Evolutionary conservation across 2,797 vertebrate genomes (phyloP).

Genomic region (Phoebastria nigripes): DNA sequence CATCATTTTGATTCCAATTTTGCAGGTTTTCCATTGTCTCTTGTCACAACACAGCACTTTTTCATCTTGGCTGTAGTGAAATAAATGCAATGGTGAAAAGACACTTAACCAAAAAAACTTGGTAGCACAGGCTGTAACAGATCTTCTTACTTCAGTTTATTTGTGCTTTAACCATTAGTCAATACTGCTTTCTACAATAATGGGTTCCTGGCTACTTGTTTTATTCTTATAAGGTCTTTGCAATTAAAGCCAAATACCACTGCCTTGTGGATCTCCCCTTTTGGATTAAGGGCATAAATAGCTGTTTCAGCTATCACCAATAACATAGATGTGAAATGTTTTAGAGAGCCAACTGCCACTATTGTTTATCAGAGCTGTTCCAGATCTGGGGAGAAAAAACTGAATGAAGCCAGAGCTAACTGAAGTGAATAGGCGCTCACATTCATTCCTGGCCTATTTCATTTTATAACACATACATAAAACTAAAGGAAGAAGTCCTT

Average conservation of each 20-base stretch:
- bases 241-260: not conserved
- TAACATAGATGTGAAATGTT: not conserved
- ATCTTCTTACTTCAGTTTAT: not conserved
- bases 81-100: not conserved
- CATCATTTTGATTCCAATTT: not conserved
- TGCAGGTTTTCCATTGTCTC: not conserved
- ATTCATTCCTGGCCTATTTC: not conserved
- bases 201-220: not conserved
- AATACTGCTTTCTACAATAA: not conserved
- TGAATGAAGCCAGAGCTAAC: not conserved
- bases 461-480: not conserved
- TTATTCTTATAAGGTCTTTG: not conserved
- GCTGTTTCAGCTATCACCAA: not conserved
- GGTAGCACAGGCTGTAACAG: not conserved
- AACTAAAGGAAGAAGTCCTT: not conserved
- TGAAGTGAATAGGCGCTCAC: not conserved
- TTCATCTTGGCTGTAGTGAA: not conserved
- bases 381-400: not conserved
- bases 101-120: not conserved
- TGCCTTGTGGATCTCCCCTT: not conserved
- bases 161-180: not conserved
- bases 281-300: not conserved
- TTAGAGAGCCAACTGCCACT: not conserved
- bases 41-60: not conserved
- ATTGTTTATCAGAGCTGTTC: not conserved